A percentile compares a stretch with the other conserved stretches of the same genome.
These are phyloP conservation scores for Phrynosoma blainvillii DNA, from an alignment of 2,113 vertebrate genomes.

Conservation along the genomic window DNA sequence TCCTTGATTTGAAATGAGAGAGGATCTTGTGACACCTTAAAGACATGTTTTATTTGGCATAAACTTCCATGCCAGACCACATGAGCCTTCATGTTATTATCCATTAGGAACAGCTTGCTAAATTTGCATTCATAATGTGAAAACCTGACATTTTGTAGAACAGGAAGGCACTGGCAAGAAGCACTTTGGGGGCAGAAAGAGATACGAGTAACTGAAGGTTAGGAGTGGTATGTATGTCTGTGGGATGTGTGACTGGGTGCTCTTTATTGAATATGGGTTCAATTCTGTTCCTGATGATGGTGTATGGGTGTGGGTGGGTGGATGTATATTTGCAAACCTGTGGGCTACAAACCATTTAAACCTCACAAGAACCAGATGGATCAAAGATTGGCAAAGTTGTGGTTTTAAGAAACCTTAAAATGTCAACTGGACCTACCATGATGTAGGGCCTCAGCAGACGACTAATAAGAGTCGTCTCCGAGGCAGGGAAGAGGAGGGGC, in stretches of 20 bases:
- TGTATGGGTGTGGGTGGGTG: too few species aligned
- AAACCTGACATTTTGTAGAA: constrained; percentile 24
- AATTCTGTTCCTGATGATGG: not conserved
- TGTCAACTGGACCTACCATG: too few species aligned
- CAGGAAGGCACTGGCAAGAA: constrained; percentile 5
- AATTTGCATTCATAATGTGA: constrained; percentile 9
- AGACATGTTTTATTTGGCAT: too few species aligned
- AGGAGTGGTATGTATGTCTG: not conserved
- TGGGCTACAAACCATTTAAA: not conserved
- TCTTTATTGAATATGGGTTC: not conserved
- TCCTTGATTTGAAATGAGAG: too few species aligned
- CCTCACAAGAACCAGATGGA: not conserved
- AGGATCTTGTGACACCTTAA: too few species aligned
- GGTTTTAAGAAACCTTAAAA: too few species aligned
- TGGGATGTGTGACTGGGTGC: constrained; percentile 16
- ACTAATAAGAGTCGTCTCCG: too few species aligned
- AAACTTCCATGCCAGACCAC: not conserved
- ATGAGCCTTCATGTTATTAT: not conserved
- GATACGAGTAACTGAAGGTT: not conserved
- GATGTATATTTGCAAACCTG: not conserved
- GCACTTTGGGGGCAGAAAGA: not conserved
- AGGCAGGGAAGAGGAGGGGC: too few species aligned
- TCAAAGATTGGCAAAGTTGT: not conserved
- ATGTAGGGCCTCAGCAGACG: too few species aligned
- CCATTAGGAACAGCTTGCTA: constrained; percentile 20